These are phyloP conservation scores for Eudasyphora cyanicolor DNA, from an alignment of 2,888 invertebrate genomes.

Conservation along the genomic window DNA sequence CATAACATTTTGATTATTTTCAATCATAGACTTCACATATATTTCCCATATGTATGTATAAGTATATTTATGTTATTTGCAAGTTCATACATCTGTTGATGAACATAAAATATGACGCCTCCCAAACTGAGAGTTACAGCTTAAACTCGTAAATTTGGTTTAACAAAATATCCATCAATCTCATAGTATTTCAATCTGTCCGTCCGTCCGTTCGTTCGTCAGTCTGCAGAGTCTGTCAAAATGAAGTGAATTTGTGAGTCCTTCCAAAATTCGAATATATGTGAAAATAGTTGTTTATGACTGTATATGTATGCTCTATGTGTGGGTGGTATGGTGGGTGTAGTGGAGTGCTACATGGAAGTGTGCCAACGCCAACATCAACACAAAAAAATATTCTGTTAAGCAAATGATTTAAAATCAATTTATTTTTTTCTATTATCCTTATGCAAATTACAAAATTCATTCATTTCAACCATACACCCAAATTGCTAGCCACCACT, in stretches of 20 bases:
- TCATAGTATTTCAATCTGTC: constrained; percentile 19
- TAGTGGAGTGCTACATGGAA: constrained; percentile 40
- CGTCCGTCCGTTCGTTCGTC: too few relatives aligned
- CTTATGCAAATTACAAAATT: constrained; percentile 73
- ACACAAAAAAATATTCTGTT: constrained; percentile 43
- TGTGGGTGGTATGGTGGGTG: constrained; percentile 31
- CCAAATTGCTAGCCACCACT: background rate
- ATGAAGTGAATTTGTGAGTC: background rate
- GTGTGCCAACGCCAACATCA: constrained; percentile 14
- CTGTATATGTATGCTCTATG: constrained; percentile 56
- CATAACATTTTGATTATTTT: background rate
- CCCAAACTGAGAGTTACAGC: background rate
- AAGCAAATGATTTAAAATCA: constrained; percentile 77
- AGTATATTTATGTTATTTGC: background rate
- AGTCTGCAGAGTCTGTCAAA: constrained; percentile 27
- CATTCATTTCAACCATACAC: background rate
- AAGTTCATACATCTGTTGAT: constrained; percentile 13
- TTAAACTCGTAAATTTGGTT: constrained; percentile 20
- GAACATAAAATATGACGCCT: constrained; percentile 9
- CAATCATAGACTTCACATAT: constrained; percentile 11
- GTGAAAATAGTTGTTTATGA: constrained; percentile 60
- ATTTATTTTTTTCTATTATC: constrained; percentile 74
- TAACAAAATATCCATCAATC: constrained; percentile 51
- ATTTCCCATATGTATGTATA: too few relatives aligned
- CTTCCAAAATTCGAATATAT: background rate